Evolutionary conservation across 2,797 vertebrate species (phyloP).

Genomic region (Micropoecilia bifurca): DNA sequence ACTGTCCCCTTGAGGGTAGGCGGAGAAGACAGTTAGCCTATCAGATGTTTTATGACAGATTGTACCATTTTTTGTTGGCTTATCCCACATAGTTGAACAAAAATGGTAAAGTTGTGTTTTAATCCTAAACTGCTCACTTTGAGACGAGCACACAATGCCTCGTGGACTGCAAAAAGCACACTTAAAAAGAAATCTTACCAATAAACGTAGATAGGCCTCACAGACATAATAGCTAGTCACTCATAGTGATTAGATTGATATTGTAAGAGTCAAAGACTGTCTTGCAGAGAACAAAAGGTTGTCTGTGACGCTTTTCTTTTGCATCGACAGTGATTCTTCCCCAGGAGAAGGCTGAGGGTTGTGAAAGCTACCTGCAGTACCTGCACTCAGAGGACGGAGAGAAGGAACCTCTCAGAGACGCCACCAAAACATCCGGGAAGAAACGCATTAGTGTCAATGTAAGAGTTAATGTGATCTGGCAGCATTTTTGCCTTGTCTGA

Average conservation of each 20-base stretch:
- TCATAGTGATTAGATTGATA: neutral
- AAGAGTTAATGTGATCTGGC: constrained; percentile 28
- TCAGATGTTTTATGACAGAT: neutral
- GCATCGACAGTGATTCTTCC: constrained; percentile 80
- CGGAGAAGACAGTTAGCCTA: constrained; percentile 36
- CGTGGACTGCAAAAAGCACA: neutral
- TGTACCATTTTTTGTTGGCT: neutral
- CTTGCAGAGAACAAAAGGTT: neutral
- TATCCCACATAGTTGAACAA: neutral
- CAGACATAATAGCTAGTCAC: neutral
- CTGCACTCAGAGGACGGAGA: constrained; percentile 76
- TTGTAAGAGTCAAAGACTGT: neutral
- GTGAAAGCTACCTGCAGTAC: constrained; percentile 78
- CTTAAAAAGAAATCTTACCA: neutral
- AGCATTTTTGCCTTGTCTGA: neutral
- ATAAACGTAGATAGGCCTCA: neutral
- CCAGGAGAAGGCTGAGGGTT: constrained; percentile 82
- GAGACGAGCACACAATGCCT: neutral
- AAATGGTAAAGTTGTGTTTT: neutral
- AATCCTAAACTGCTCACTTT: neutral
- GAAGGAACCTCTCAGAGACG: constrained; percentile 67
- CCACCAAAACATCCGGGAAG: constrained; percentile 71
- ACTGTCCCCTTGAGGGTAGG: constrained; percentile 85
- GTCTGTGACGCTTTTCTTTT: constrained; percentile 9
- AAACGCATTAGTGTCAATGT: constrained; percentile 84